These are phyloP conservation scores for Gadopsis marmoratus DNA, from an alignment of 2,797 vertebrate genomes.

Conservation along the genomic window DNA sequence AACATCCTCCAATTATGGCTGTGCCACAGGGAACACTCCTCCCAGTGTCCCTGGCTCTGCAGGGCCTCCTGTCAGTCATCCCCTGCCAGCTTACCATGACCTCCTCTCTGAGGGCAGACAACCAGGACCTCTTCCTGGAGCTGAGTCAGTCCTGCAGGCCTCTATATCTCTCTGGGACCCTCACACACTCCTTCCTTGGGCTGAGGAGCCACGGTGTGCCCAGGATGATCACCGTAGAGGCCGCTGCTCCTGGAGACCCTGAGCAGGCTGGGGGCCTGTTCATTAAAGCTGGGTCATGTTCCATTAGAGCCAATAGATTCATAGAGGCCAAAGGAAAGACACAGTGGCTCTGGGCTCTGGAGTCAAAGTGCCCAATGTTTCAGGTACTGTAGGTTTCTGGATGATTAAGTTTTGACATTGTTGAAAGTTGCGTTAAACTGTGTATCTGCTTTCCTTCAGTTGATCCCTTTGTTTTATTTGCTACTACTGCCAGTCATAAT, in stretches of 20 bases:
- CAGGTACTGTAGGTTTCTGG: constrained; percentile 74
- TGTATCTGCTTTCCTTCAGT: background rate
- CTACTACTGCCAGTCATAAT: background rate
- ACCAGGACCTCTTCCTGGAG: constrained; percentile 72
- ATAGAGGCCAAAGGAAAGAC: constrained; percentile 49
- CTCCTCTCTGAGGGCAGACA: constrained; percentile 76
- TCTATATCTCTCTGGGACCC: constrained; percentile 66
- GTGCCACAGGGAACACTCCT: constrained; percentile 71
- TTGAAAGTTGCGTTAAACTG: background rate
- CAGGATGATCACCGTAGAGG: constrained; percentile 64
- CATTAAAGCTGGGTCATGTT: constrained; percentile 83
- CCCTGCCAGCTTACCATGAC: constrained; percentile 70
- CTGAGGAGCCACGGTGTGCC: constrained; percentile 81
- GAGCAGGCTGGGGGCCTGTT: constrained; percentile 66
- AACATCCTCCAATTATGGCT: constrained; percentile 9
- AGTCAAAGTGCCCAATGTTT: constrained; percentile 80
- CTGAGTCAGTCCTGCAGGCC: constrained; percentile 78
- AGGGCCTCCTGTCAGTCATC: constrained; percentile 72
- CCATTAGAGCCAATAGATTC: constrained; percentile 76
- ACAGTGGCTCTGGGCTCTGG: constrained; percentile 81
- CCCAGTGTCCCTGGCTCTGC: constrained; percentile 74
- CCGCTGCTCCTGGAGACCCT: constrained; percentile 54
- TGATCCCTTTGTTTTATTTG: too few relatives aligned
- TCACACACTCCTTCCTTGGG: constrained; percentile 80
- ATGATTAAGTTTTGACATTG: background rate